phyloP scores from a whole-genome alignment of 2,113 vertebrate species.

The Chamaea fasciata region DNA sequence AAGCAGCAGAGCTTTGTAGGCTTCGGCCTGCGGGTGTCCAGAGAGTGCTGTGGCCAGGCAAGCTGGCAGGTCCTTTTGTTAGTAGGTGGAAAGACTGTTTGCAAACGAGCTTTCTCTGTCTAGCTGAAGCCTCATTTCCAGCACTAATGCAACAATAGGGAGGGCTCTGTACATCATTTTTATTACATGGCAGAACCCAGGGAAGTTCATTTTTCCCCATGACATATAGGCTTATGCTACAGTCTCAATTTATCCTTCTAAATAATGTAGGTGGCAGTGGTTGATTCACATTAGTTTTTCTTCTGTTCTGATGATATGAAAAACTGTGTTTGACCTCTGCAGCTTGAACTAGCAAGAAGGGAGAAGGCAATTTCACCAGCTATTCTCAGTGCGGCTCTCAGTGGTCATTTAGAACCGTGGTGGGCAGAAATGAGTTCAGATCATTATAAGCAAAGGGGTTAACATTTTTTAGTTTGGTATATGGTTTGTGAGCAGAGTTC shows the following conservation, averaged over 20 bases:
- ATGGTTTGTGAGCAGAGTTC: constrained; percentile 32
- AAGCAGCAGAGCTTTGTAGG: not conserved
- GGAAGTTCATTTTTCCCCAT: constrained; percentile 63
- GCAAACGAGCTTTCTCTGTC: not conserved
- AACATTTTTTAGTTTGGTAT: constrained; percentile 32
- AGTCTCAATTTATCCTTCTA: constrained; percentile 65
- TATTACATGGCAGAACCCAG: constrained; percentile 54
- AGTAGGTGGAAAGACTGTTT: not conserved
- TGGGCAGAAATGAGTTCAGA: constrained; percentile 60
- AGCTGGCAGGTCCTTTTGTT: constrained; percentile 4
- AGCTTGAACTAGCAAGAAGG: constrained; percentile 40
- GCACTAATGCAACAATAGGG: constrained; percentile 44
- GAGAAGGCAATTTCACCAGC: constrained; percentile 59
- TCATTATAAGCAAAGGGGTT: constrained; percentile 54
- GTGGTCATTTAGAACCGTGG: constrained; percentile 31
- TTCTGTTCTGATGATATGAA: constrained; percentile 63
- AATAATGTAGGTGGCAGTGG: constrained; percentile 63
- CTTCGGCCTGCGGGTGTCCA: not conserved
- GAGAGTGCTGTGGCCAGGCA: not conserved
- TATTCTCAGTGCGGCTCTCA: constrained; percentile 23
- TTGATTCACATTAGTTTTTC: constrained; percentile 68
- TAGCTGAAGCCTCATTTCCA: constrained; percentile 22
- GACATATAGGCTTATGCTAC: constrained; percentile 61
- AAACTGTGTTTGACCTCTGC: constrained; percentile 65
- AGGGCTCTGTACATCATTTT: constrained; percentile 60